Evolutionary conservation across 1,140 invertebrate species (phyloP), one percentile per base, ranked within the genome.

Genomic region (Hylaeus anthracinus): DNA sequence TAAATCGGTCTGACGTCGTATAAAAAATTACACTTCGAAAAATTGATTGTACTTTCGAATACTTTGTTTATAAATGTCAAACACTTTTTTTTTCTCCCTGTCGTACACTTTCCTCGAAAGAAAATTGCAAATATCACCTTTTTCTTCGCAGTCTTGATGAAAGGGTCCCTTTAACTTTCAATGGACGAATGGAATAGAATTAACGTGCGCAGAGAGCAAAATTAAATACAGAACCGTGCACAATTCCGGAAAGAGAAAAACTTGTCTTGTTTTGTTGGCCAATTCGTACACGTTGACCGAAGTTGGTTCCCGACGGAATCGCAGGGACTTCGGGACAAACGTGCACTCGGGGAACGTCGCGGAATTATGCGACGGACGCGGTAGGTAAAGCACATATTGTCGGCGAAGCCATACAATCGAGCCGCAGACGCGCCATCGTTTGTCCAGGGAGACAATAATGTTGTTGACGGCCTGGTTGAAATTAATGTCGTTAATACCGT

Each of bases 401-500:
- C 39, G 39, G 15, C 56, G 12, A 78, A 63, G 56, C 72, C 67
- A 5, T 53, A 71, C 48, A 71, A 78, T 63, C 45, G 48, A 41
- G 39, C 45, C 66, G 15, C 64, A 69, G 64, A 51, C 60, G 75
- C 37, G 67, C 43, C 48, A 51, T 72, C 58, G 64, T 76, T 76
- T 69, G 64, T 76, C 14, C 15, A 69, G n/a, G 0, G 4, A 48
- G 53, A 76, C 74, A 69, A 69, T 76, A 8, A 58, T 14, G 48
- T 48, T n/a, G 74, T 39, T 43, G 39, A 39, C 26, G 51, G 1
- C n/a, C 5, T 43, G 8, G 60, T 37, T 67, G 64, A 45, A 76
- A 58, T 76, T 69, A 67, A 76, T 58, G 26, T 69, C 41, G 64
- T 66, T 76, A 67, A 76, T 69, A 15, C n/a, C 43, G 14, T 43